These are phyloP conservation scores for Drosophila mayaguana DNA, from an alignment of 2,888 invertebrate species.

Conservation along the genomic window DNA sequence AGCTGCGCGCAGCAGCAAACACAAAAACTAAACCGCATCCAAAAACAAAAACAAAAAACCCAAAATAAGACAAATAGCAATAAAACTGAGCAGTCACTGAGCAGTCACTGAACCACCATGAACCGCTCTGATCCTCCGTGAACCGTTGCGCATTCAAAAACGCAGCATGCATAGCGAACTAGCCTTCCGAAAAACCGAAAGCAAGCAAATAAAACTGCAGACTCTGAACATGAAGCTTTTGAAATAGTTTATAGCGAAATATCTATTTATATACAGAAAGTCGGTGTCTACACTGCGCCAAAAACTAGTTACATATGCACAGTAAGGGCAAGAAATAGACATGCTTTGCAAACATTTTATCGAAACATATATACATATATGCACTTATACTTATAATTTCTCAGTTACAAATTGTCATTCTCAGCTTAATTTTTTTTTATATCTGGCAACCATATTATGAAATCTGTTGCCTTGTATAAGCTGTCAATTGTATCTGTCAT, in stretches of 20 bases:
- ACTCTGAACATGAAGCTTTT: conserved; percentile 36
- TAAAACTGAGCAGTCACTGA: conserved; percentile 7
- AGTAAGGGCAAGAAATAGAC: no score
- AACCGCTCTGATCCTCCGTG: conserved; percentile 27
- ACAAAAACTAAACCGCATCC: conserved; percentile 14
- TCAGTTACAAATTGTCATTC: no score
- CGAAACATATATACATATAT: no score
- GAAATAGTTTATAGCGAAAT: conserved; percentile 47
- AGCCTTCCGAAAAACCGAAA: conserved; percentile 62
- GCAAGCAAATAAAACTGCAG: conserved; percentile 62
- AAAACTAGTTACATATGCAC: background rate
- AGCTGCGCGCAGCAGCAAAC: conserved; percentile 19
- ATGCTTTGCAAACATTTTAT: no score
- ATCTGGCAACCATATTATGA: no score
- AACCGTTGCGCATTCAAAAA: conserved; percentile 33
- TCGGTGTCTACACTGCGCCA: conserved; percentile 8
- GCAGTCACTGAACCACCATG: conserved; percentile 10
- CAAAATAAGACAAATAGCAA: background rate
- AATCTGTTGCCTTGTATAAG: no score
- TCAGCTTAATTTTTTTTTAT: no score
- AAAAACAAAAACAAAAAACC: background rate
- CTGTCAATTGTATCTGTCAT: no score
- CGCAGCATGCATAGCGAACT: conserved; percentile 62
- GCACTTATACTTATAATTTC: no score
- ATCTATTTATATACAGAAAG: background rate